A percentile compares a stretch with the other conserved stretches of the same genome.
These are phyloP conservation scores for Morphnarchus princeps DNA, from an alignment of 2,113 vertebrate genomes.

Conservation along the genomic window DNA sequence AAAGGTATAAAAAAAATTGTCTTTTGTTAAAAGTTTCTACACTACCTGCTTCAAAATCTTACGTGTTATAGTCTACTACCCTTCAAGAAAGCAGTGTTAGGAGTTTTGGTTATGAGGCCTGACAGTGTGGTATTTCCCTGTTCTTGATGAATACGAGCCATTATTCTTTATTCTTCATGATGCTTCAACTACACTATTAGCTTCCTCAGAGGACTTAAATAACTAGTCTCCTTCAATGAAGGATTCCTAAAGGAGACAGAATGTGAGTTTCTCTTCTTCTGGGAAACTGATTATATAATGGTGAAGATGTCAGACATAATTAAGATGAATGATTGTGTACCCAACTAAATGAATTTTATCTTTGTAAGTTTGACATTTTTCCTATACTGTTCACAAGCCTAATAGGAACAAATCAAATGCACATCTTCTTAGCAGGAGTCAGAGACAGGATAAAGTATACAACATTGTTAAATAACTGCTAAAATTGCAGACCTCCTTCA, in stretches of 20 bases:
- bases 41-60: neutral
- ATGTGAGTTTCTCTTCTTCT: slow-evolving; percentile 27
- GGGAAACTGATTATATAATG: slow-evolving; percentile 15
- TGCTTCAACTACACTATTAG: neutral
- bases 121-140: neutral
- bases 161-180: slow-evolving; percentile 9
- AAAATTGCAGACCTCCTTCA: neutral
- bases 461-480: slow-evolving; percentile 9
- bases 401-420: slow-evolving; percentile 55
- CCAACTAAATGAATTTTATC: slow-evolving; percentile 55
- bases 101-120: neutral
- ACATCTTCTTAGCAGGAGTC: neutral
- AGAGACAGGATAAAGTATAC: neutral
- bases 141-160: neutral
- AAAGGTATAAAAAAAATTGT: neutral
- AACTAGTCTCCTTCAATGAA: slow-evolving; percentile 39
- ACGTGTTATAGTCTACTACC: neutral
- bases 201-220: neutral
- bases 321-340: slow-evolving; percentile 58
- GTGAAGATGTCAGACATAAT: slow-evolving; percentile 56
- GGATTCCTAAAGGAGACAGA: slow-evolving; percentile 32
- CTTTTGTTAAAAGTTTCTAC: neutral
- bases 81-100: neutral
- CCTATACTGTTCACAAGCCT: slow-evolving; percentile 16
- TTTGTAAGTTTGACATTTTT: slow-evolving; percentile 62